A percentile compares a stretch with the other conserved stretches of the same genome.
Conservation (phyloP, 2,888 invertebrate genomes). For the Chesias legatella region DNA sequence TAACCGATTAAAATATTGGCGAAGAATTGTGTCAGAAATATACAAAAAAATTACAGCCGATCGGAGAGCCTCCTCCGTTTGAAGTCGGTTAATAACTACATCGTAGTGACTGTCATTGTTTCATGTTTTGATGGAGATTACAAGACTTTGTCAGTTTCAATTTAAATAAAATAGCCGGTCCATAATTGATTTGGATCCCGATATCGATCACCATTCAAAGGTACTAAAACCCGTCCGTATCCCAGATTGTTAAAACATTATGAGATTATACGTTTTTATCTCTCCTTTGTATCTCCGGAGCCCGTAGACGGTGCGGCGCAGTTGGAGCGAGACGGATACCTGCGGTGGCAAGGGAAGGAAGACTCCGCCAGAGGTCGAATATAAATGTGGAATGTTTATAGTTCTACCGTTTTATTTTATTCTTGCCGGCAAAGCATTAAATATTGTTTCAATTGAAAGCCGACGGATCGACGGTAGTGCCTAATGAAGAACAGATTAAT, state of each 20-base stretch:
- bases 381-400: slow-evolving; percentile 81
- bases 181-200: slow-evolving; percentile 30
- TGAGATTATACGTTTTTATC: slow-evolving; percentile 76
- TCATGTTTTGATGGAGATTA: neutral
- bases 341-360: slow-evolving; percentile 42
- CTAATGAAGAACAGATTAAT: slow-evolving; percentile 74
- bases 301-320: slow-evolving; percentile 74
- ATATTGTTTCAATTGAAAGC: slow-evolving; percentile 80
- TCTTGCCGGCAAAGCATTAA: slow-evolving; percentile 73
- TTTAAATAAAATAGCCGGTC: slow-evolving; percentile 6
- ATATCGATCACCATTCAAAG: slow-evolving; percentile 30
- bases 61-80: too few relatives aligned
- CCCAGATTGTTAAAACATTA: slow-evolving; percentile 75
- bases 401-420: slow-evolving; percentile 80
- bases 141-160: slow-evolving; percentile 6
- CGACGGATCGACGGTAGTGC: slow-evolving; percentile 66
- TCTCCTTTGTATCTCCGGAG: slow-evolving; percentile 64
- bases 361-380: slow-evolving; percentile 73
- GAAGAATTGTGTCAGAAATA: too few relatives aligned
- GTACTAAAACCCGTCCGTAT: slow-evolving; percentile 30
- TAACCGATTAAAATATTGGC: too few relatives aligned
- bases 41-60: too few relatives aligned
- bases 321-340: slow-evolving; percentile 51
- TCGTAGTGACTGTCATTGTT: too few relatives aligned
- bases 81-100: too few relatives aligned